Conservation (phyloP, 1,140 invertebrate genomes). For the Nasonia vitripennis region DNA sequence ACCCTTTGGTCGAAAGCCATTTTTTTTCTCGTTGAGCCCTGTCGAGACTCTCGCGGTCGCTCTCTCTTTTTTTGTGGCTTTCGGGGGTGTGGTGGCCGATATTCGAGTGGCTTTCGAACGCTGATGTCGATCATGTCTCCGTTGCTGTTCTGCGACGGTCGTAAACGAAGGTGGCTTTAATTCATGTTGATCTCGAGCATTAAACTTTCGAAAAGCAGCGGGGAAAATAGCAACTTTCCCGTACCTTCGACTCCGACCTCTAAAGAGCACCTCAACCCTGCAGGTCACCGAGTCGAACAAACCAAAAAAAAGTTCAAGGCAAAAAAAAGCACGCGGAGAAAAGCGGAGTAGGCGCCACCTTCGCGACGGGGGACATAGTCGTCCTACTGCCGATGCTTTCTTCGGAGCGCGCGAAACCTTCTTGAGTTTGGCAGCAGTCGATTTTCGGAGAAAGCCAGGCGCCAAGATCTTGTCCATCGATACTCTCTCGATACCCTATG, state of each 20-base stretch:
- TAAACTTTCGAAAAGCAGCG: not conserved
- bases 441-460: constrained; percentile 50
- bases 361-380: not conserved
- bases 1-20: constrained; percentile 21
- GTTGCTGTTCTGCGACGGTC: no score
- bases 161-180: no score
- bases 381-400: constrained; percentile 30
- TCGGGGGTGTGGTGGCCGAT: not conserved
- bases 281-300: not conserved
- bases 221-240: not conserved
- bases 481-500: constrained; percentile 29
- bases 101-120: not conserved
- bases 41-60: not conserved
- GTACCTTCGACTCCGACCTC: not conserved
- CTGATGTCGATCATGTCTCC: no score
- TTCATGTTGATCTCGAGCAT: not conserved
- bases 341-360: not conserved
- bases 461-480: constrained; percentile 49
- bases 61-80: not conserved
- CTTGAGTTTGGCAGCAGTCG: constrained; percentile 37
- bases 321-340: not conserved
- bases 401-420: constrained; percentile 33
- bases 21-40: not conserved
- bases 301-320: not conserved
- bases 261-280: not conserved